Base-by-base conservation (phyloP, 2,888 invertebrate genomes). In the Nezara viridula region DNA sequence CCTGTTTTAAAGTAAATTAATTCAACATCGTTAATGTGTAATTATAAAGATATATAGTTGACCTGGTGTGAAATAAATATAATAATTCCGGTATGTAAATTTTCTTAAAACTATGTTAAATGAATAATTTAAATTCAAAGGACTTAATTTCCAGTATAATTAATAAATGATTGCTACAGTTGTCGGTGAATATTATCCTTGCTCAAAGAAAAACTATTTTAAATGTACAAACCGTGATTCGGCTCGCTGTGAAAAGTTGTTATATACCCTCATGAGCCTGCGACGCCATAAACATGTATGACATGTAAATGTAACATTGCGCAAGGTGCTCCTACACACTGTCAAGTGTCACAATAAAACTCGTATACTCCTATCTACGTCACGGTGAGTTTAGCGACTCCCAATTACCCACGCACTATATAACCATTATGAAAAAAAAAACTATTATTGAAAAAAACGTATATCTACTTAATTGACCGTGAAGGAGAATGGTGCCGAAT, bases 221-320 rank as follows among this genome's bases (percentile, higher is more conserved):
- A 60, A 60, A 73, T 37, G 66, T 73, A 37, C 37, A 73, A 73
- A 37, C 37, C 66, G 66, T 73, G 66, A 73, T 37, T 73, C 66
- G 21, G 32, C 19, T 21, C 19, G 37, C 32, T 37, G 66, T 44
- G 81, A 81, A 44, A 81, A 81, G 40, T 44, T 44, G 44, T 81
- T 81, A 81, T 40, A 37, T 81, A n/a, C 44, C 44, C 44, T 44
- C 40, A 10, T 2, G 81, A 44, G 44, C 44, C n/a, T 47, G 44
- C n/a, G 81, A 81, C 44, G 44, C 81, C 81, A 81, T 81, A 81
- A 81, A 81, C 81, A 81, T 81, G 81, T 81, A 81, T 44, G 44
- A 81, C 81, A 81, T 81, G 81, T 81, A 81, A 44, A 81, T 47
- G 81, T 81, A 44, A 47, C 44, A 81, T 81, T 40, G 81, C 44